These are phyloP conservation scores for Therioaphis trifolii DNA, from an alignment of 2,888 invertebrate genomes.

Conservation along the genomic window DNA sequence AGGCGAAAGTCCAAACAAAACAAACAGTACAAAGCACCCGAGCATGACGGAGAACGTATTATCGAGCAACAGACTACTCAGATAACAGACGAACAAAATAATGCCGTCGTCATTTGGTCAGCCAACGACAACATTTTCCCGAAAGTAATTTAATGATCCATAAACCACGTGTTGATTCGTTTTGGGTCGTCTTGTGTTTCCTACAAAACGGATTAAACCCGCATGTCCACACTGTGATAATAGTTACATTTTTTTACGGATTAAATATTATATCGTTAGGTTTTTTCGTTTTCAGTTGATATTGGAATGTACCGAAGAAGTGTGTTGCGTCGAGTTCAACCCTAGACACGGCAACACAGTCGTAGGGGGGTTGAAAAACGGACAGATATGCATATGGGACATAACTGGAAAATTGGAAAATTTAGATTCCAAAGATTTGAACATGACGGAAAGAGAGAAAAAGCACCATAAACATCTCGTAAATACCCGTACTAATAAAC, in stretches of 20 bases:
- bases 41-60: not conserved
- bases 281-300: constrained; percentile 66
- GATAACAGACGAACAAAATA: constrained; percentile 69
- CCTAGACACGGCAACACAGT: constrained; percentile 67
- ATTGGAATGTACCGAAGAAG: constrained; percentile 67
- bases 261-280: too few species aligned
- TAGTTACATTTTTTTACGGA: too few species aligned
- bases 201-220: too few species aligned
- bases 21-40: not conserved
- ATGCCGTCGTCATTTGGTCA: constrained; percentile 66
- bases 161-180: too few species aligned
- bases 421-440: not conserved
- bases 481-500: too few species aligned
- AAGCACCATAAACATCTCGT: constrained; percentile 25
- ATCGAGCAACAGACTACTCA: constrained; percentile 40
- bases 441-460: constrained; percentile 32
- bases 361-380: constrained; percentile 68
- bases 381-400: constrained; percentile 69
- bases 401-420: constrained; percentile 65
- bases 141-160: constrained; percentile 63
- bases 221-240: too few species aligned
- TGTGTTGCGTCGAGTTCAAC: constrained; percentile 68
- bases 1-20: constrained; percentile 30
- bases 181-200: too few species aligned
- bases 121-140: constrained; percentile 65